Evolutionary conservation across 2,888 invertebrate species (phyloP), one percentile per base, ranked within the genome.

Genomic region (Nudaria mundana): DNA sequence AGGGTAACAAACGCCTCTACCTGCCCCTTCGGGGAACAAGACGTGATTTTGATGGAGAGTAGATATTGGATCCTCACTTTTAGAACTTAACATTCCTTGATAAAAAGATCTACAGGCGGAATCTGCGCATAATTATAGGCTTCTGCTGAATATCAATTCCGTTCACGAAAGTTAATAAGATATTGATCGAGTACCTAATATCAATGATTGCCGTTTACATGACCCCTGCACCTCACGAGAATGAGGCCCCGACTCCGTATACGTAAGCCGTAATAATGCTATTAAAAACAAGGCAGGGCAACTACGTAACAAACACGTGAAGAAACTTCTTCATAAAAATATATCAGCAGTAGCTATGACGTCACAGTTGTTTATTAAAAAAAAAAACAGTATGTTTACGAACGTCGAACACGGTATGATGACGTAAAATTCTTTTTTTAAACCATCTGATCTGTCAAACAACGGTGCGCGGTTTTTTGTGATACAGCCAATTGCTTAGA

Each of bases 231-330:
- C 31, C 16, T 22, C 12, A 5, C 15, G 20, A 12, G 30, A 18
- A 16, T 42, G 20, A 29, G 30, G 14, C 24, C 12, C 13, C 29
- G 11, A 10, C 24, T n/a, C 13, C 29, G 11, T 4, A 26, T 3
- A 6, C 14, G 15, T 15, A 3, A 20, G 20, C 20, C 20, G 6
- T 20, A 8, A 20, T 20, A 20, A 5, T 18, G 5, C 4, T n/a
- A 22, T 22, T 10, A 12, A 15, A 32, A 3, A 16, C 11, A 11
- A 20, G 40, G 40, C 40, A 25, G 18, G 35, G 34, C 30, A 20
- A n/a, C 34, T 30, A 34, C 40, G 35, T 35, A 35, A 39, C 23
- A 7, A 35, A 39, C 23, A 7, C 8, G 5, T 5, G 25, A 33
- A 18, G 25, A 16, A n/a, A 12, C 18, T 15, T 16, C 7, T 16